Conservation (phyloP, 2,797 vertebrate genomes). For the Darevskia nairensis region DNA sequence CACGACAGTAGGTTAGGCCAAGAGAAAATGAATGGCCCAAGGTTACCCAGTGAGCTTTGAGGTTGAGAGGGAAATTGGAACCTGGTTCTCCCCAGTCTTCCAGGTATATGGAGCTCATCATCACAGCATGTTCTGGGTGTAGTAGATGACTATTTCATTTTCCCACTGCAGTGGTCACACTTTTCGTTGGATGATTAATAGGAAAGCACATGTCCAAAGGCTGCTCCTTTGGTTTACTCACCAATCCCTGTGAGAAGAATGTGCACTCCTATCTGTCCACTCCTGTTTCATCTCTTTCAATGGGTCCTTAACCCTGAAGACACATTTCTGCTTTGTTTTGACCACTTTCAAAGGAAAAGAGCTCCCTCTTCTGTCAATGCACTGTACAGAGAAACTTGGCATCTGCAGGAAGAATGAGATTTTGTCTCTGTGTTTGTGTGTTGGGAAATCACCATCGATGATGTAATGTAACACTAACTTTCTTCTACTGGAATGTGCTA, state of each 20-base stretch:
- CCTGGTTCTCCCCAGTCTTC: not conserved
- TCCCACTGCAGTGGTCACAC: not conserved
- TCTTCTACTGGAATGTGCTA: not conserved
- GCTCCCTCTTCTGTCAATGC: slow-evolving; percentile 6
- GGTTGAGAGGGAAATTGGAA: slow-evolving; percentile 1
- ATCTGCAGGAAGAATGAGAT: not conserved
- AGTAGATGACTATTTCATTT: not conserved
- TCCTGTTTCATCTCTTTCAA: not conserved
- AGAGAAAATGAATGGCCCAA: not conserved
- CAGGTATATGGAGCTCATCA: no score
- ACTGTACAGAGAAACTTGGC: not conserved
- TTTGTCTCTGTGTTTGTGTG: not conserved
- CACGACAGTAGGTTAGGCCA: not conserved
- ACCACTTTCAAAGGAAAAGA: not conserved
- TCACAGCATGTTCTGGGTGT: not conserved
- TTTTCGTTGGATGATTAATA: not conserved
- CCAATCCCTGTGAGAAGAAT: not conserved
- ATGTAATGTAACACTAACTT: not conserved
- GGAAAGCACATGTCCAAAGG: not conserved
- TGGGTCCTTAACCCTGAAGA: not conserved
- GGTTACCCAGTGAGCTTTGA: not conserved
- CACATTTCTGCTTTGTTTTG: not conserved
- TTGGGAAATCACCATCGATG: not conserved
- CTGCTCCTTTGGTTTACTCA: no score
- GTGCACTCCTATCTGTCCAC: not conserved